Evolutionary conservation across 2,797 vertebrate species (phyloP).

Genomic region (Pteronotus mesoamericanus): DNA sequence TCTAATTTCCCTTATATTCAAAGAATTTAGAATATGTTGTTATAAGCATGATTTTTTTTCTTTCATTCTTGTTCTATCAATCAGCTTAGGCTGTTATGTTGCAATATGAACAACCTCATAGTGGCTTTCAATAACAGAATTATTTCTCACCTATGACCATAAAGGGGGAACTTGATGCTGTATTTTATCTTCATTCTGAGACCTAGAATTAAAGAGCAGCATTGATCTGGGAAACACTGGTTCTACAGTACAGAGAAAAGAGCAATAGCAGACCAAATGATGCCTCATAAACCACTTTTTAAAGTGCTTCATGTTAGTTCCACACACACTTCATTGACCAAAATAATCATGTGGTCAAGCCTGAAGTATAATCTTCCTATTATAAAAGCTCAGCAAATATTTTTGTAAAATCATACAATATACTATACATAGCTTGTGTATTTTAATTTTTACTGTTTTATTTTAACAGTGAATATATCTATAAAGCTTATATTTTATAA

Average conservation of each 20-base stretch:
- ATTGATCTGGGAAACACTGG: background rate
- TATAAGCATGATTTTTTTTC: background rate
- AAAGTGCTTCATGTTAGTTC: background rate
- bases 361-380: background rate
- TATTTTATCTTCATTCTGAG: background rate
- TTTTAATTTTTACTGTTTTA: background rate
- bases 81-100: background rate
- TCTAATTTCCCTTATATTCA: background rate
- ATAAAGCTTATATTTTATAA: background rate
- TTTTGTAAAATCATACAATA: background rate
- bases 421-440: background rate
- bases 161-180: background rate
- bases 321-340: background rate
- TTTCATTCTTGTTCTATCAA: background rate
- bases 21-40: background rate
- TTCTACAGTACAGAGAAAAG: background rate
- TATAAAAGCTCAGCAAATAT: background rate
- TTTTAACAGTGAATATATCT: background rate
- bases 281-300: background rate
- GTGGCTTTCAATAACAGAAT: background rate
- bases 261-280: background rate
- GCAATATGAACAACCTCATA: background rate
- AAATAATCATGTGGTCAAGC: background rate
- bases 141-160: background rate
- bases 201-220: background rate